phyloP scores from a whole-genome alignment of 2,888 invertebrate species.

The Megalurothrips usitatus region DNA sequence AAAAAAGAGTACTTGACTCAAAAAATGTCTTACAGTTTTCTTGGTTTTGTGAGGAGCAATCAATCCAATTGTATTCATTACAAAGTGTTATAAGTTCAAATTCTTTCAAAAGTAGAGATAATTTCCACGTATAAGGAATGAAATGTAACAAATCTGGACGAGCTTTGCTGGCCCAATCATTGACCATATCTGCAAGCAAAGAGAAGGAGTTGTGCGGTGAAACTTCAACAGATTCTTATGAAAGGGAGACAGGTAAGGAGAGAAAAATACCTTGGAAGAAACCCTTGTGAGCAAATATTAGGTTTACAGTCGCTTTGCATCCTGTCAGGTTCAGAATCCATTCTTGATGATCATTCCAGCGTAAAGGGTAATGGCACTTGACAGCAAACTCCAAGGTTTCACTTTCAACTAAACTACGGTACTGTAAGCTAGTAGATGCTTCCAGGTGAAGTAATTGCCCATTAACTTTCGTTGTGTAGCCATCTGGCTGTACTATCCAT shows the following conservation, averaged over 20 bases:
- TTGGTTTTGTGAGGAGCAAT: constrained; percentile 91
- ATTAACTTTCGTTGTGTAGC: constrained; percentile 84
- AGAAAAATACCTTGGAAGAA: constrained; percentile 71
- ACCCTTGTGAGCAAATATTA: constrained; percentile 92
- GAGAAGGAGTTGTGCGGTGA: neutral
- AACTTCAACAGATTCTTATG: neutral
- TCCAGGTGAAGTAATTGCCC: constrained; percentile 92
- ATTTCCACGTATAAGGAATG: constrained; percentile 95
- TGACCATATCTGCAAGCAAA: constrained; percentile 68
- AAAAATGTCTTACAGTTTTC: constrained; percentile 65
- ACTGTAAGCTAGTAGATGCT: constrained; percentile 87
- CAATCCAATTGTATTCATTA: constrained; percentile 98
- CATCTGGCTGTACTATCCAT: constrained; percentile 83
- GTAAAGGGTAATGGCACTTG: constrained; percentile 80
- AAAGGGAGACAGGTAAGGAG: neutral
- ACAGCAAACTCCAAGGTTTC: constrained; percentile 92
- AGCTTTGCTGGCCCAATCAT: constrained; percentile 94
- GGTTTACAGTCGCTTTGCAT: constrained; percentile 87
- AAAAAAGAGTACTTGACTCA: constrained; percentile 28
- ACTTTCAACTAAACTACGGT: constrained; percentile 86
- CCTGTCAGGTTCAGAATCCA: constrained; percentile 90
- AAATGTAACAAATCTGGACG: constrained; percentile 90
- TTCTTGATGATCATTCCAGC: constrained; percentile 95
- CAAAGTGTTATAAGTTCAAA: constrained; percentile 90
- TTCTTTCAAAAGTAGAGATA: constrained; percentile 84